Evolutionary conservation across 2,888 invertebrate genomes (phyloP), one percentile per base, ranked within the genome.

Genomic region (Eucriotettix oculatus): DNA sequence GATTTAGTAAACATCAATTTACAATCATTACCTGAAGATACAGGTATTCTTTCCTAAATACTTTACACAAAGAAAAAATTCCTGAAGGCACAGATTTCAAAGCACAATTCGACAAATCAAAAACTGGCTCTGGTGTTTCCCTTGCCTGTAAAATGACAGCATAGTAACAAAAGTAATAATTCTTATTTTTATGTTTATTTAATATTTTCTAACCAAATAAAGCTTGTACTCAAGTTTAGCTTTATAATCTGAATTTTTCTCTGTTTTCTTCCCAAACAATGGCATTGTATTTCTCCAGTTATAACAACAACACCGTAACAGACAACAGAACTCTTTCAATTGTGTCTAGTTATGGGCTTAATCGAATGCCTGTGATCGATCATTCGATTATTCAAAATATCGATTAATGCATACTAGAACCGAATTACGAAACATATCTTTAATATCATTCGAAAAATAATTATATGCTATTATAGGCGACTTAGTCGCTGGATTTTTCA

Each of bases 101-200:
- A 69, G 83, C 82, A 73, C 91, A 91, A 65, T 85, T 85, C 9
- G 89, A 86, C 63, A 91, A 72, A 73, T 91, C 90, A 73, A 88
- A 90, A 62, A 83, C 78, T 59, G 86, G 83, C 71, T 90, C 90
- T 42, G 90, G 91, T 65, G 84, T 86, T 74, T 90, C 90, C 67
- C 82, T 75, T 44, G 84, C 84, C 84, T 85, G 16, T 52, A 52
- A 52, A 52, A 52, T 52, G 16, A 52, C n/a, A 16, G 52, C 16
- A 16, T 1, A 16, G 52, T 52, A 10, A 52, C 10, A 57, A 42
- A 43, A 54, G 29, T 14, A 54, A 14, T 10, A 1, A 3, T 16
- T 16, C 11, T 9, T 1, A 29, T 10, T 54, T 12, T 29, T 29
- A n/a, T 10, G 16, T 56, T 14, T 40, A 56, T 56, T n/a, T 29